Evolutionary conservation across 2,113 vertebrate genomes (phyloP).

Genomic region (Mesembrinibis cayennensis): DNA sequence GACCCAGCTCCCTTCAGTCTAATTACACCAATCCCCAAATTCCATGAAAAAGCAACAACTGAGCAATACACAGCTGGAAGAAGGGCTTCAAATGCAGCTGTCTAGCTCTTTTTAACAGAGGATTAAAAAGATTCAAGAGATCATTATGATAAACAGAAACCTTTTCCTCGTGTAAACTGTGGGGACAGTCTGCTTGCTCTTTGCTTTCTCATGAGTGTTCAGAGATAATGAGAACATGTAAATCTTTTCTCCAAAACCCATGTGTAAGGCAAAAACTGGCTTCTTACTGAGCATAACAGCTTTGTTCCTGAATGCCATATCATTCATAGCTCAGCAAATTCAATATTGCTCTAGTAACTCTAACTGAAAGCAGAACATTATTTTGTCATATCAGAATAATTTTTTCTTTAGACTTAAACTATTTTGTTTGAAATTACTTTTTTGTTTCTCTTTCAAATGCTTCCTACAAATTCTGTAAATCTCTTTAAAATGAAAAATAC

Average conservation of each 20-base stretch:
- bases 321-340: not conserved
- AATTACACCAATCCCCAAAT: constrained; percentile 1
- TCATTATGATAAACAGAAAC: constrained; percentile 41
- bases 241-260: constrained; percentile 26
- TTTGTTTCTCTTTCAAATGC: not conserved
- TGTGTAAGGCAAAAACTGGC: not conserved
- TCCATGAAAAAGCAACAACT: not conserved
- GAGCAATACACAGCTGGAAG: not conserved
- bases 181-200: constrained; percentile 19
- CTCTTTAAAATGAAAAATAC: not conserved
- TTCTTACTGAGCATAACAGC: not conserved
- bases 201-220: constrained; percentile 18
- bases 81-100: constrained; percentile 11
- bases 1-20: not conserved
- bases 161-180: constrained; percentile 38
- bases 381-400: not conserved
- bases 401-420: not conserved
- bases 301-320: not conserved
- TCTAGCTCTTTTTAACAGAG: constrained; percentile 18
- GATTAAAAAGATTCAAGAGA: constrained; percentile 58
- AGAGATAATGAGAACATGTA: constrained; percentile 37
- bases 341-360: not conserved
- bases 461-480: not conserved
- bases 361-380: not conserved
- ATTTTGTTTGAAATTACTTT: not conserved